A percentile compares a stretch with the other conserved stretches of the same genome.
phyloP scores from a whole-genome alignment of 2,797 vertebrate genomes.

The Thunnus albacares region DNA sequence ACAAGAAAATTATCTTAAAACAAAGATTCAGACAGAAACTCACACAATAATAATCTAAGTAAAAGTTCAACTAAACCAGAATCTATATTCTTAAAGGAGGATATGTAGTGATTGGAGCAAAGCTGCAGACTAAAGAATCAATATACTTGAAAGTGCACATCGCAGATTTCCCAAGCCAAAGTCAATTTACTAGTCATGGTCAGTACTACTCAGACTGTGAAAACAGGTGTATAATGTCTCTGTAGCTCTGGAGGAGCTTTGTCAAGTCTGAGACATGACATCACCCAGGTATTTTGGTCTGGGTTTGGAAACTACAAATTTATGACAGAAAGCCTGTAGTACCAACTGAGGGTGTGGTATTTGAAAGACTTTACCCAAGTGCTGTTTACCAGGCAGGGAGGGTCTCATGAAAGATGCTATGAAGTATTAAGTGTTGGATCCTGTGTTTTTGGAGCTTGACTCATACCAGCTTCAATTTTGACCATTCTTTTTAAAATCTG shows the following conservation, averaged over 20 bases:
- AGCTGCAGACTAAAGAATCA: slow-evolving; percentile 1
- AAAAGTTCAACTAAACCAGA: not conserved
- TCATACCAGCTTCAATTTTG: no score
- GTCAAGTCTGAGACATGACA: not conserved
- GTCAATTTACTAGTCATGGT: not conserved
- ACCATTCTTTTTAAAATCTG: no score
- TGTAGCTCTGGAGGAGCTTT: no score
- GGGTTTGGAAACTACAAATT: not conserved
- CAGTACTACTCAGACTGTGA: no score
- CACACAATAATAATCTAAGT: not conserved
- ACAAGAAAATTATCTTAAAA: not conserved
- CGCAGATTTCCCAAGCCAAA: not conserved
- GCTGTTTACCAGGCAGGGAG: no score
- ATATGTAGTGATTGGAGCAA: not conserved
- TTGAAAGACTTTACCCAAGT: no score
- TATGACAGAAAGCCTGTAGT: not conserved
- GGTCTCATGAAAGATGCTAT: no score
- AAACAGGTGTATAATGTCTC: no score
- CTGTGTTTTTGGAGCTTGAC: no score
- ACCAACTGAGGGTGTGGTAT: not conserved
- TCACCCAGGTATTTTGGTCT: not conserved
- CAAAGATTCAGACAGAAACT: not conserved
- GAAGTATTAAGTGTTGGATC: no score
- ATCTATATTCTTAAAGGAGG: not conserved
- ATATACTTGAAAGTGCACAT: not conserved